Evolutionary conservation across 2,113 vertebrate species (phyloP).

Genomic region (Melanocharis versteri): DNA sequence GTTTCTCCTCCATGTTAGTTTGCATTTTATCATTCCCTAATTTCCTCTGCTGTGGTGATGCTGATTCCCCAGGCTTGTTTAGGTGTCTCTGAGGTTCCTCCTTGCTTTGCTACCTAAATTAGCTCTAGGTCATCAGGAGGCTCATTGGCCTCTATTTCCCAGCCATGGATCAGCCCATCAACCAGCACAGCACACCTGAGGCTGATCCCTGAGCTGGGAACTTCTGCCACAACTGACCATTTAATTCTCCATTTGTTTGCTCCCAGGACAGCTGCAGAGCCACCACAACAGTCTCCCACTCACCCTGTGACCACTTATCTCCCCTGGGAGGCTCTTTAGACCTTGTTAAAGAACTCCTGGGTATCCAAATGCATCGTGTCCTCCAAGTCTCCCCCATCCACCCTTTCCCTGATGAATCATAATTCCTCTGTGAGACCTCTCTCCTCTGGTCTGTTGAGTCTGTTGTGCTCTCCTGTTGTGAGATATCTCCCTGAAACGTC

Average conservation of each 20-base stretch:
- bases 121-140: background rate
- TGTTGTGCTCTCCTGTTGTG: background rate
- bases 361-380: background rate
- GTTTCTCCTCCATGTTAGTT: background rate
- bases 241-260: background rate
- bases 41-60: background rate
- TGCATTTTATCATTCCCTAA: background rate
- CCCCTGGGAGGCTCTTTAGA: background rate
- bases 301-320: background rate
- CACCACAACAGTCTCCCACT: background rate
- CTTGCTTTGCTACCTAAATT: background rate
- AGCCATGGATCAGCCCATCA: background rate
- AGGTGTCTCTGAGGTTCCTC: background rate
- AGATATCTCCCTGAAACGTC: background rate
- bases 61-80: background rate
- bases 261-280: background rate
- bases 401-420: background rate
- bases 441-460: background rate
- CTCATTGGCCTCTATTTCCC: background rate
- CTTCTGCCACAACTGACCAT: background rate
- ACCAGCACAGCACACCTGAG: background rate
- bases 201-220: background rate
- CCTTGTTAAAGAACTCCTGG: background rate
- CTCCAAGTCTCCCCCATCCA: background rate
- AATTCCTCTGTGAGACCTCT: background rate